phyloP scores from a whole-genome alignment of 1,140 invertebrate genomes.

The Pogonomyrmex barbatus region DNA sequence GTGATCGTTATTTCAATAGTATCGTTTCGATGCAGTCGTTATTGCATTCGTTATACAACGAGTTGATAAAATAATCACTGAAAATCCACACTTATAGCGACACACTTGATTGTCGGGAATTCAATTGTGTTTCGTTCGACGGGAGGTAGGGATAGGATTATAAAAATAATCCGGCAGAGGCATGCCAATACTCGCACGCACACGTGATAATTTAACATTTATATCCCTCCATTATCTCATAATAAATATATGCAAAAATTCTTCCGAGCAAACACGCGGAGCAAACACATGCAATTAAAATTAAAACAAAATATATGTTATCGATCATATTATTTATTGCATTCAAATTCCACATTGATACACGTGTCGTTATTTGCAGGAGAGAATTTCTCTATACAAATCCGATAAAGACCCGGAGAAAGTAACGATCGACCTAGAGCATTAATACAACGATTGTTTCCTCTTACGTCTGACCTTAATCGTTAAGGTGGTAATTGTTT shows the following conservation, averaged over 20 bases:
- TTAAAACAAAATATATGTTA: neutral
- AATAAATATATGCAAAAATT: constrained; percentile 37
- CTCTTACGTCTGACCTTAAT: constrained; percentile 66
- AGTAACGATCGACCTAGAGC: constrained; percentile 6
- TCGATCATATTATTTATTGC: neutral
- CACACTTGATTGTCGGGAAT: constrained; percentile 35
- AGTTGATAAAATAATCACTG: constrained; percentile 54
- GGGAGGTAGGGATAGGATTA: neutral
- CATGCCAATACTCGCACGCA: neutral
- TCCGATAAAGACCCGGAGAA: neutral
- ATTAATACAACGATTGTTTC: neutral
- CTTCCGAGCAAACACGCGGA: neutral
- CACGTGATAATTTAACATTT: constrained; percentile 31
- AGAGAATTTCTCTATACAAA: neutral
- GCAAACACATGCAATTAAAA: constrained; percentile 25
- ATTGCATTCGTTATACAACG: constrained; percentile 32
- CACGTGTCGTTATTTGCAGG: neutral
- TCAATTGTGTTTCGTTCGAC: constrained; percentile 25
- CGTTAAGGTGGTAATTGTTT: constrained; percentile 74
- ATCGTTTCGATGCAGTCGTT: constrained; percentile 16
- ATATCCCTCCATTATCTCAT: constrained; percentile 38
- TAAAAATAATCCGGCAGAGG: constrained; percentile 45
- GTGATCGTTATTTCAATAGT: constrained; percentile 37
- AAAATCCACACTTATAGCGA: constrained; percentile 43
- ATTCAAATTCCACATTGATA: neutral